A percentile compares a stretch with the other conserved stretches of the same genome.
These are phyloP conservation scores for Sympetrum striolatum DNA, from an alignment of 2,888 invertebrate species.

Conservation along the genomic window DNA sequence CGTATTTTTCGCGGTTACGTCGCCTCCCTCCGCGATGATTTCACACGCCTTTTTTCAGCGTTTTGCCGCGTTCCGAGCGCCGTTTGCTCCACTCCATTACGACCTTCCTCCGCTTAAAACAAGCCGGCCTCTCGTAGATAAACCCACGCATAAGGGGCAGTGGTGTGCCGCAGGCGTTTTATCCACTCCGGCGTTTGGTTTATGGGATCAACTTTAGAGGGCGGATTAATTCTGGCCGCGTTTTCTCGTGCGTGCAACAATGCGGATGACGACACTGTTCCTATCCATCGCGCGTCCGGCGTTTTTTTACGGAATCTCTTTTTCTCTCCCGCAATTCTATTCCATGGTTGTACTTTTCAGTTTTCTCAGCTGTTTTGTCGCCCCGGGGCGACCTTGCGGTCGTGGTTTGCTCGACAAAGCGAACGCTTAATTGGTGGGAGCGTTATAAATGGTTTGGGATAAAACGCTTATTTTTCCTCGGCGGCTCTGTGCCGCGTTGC, in stretches of 20 bases:
- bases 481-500: too few relatives aligned
- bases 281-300: background rate
- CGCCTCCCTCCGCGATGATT: background rate
- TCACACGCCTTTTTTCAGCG: background rate
- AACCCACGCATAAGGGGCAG: background rate
- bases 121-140: background rate
- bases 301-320: background rate
- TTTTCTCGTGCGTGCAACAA: background rate
- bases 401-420: background rate
- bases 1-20: background rate
- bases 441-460: background rate
- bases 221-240: background rate
- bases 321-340: background rate
- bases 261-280: background rate
- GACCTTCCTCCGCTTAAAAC: background rate
- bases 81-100: background rate
- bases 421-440: background rate
- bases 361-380: background rate
- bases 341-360: background rate
- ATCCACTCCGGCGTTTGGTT: background rate
- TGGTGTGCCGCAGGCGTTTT: background rate
- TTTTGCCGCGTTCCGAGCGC: background rate
- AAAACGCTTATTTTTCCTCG: too few relatives aligned
- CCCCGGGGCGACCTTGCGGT: background rate
- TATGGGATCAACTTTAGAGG: background rate